Evolutionary conservation across 2,888 invertebrate genomes (phyloP), one percentile per base, ranked within the genome.

Genomic region (Himalopsyche japonica): DNA sequence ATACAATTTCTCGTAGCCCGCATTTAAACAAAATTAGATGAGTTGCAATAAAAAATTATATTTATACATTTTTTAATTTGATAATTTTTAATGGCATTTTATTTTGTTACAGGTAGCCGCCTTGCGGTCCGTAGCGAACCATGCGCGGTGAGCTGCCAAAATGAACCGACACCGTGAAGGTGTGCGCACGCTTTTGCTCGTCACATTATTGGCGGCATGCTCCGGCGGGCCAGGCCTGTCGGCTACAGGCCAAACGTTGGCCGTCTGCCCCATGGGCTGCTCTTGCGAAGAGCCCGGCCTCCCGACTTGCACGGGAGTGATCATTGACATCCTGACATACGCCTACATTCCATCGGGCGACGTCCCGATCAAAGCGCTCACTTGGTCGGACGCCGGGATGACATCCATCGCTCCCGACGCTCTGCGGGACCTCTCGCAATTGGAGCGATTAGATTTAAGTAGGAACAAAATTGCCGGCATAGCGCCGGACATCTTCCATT

Each of bases 381-480:
- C 90, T 84, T 95, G 95, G 95, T 93, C 91, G 2, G 89, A 91
- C 88, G 94, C 95, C 88, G 91, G 90, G 84, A 89, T 95, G 85
- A 90, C 90, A 82, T 89, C 89, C 86, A 88, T 95, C 85, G 91
- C 91, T 77, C 87, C 89, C 48, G 90, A 91, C 82, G 89, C 91
- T 24, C 93, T 94, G 88, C 88, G 89, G 82, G 90, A 90, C 85
- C 92, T 93, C 70, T 87, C 88, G 82, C 88, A 91, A 81, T 89
- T 95, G 86, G 91, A 92, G 88, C 90, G 90, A 88, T 91, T 95
- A 89, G 93, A 95, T 89, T 89, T 95, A 89, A 94, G 94, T 90
- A 91, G 93, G 90, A 95, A 95, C 92, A 91, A 92, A 89, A 91
- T 95, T 85, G 89, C 88, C 87, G 91, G 92, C 88, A 88, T 93